These are phyloP conservation scores for Palloptera scutellata DNA, from an alignment of 2,888 invertebrate species.

Conservation along the genomic window DNA sequence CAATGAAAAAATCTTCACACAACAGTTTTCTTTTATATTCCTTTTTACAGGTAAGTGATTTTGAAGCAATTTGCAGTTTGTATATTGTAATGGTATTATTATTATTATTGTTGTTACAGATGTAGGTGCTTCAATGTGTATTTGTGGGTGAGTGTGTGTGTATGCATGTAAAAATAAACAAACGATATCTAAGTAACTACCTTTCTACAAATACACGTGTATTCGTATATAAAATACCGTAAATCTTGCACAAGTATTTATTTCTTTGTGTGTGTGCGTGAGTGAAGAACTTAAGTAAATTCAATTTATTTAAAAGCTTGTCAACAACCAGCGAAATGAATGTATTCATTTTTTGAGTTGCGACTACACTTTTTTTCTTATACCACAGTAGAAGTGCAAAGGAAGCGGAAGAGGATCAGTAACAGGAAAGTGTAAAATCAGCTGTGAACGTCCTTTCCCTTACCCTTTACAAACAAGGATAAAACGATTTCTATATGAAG, in stretches of 20 bases:
- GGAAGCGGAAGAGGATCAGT: no score
- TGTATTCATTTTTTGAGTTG: no score
- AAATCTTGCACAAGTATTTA: slow-evolving; percentile 23
- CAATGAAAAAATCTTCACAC: neutral
- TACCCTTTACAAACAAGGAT: no score
- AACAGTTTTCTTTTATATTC: no score
- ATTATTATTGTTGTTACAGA: slow-evolving; percentile 34
- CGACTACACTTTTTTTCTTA: neutral
- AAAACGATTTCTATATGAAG: slow-evolving; percentile 37
- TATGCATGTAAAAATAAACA: no score
- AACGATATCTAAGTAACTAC: no score
- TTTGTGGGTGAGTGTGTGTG: slow-evolving; percentile 1
- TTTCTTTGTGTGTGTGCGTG: neutral
- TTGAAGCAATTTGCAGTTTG: slow-evolving; percentile 56
- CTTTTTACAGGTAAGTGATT: slow-evolving; percentile 56
- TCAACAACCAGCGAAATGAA: neutral
- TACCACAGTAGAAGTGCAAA: neutral
- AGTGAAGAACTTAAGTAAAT: slow-evolving; percentile 58
- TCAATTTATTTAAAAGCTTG: slow-evolving; percentile 49
- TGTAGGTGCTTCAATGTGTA: neutral
- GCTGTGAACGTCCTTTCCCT: no score
- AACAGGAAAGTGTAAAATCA: no score
- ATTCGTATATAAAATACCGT: no score
- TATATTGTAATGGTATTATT: slow-evolving; percentile 30
- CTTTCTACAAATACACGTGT: no score